Evolutionary conservation across 2,888 invertebrate genomes (phyloP), one percentile per base, ranked within the genome.

Genomic region (Callyntrura guangdongensis): DNA sequence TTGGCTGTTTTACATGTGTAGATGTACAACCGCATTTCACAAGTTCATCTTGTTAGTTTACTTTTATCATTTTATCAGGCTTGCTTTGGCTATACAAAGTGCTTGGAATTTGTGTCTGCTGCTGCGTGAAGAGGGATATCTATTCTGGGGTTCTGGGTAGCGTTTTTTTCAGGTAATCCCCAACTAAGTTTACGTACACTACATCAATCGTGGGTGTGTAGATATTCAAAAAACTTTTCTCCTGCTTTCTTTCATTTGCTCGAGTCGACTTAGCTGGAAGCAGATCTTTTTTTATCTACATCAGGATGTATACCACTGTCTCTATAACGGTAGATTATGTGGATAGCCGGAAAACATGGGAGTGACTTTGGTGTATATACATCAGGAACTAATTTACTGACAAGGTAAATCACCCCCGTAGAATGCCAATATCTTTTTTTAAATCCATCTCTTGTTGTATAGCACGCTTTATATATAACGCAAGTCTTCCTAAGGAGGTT

Each of bases 341-440:
- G 12, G 69, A 36, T 36, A 36, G 36, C 36, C 6, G 6, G 2
- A 64, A 64, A 9, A 12, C 45, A 69, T 53, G 9, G 12, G 14
- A 25, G 61, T 36, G 25, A 81, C 36, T n/a, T 59, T 2, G 9
- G 12, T 27, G n/a, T 47, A 12, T 45, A 17, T 61, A 81, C 61
- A 81, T 17, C n/a, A n/a, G n/a, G 53, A 81, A 61, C 67, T 67
- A 83, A 64, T 83, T 77, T 82, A 72, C 86, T 86, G 86, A 72
- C 72, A 22, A 81, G 25, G 59, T 59, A 90, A 86, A 90, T 90
- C 86, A 90, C 81, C 86, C 56, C n/a, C 47, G 81, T 22, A 77
- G 77, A 84, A 81, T 86, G 82, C 85, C 90, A 90, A 90, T 90
- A 82, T 82, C 81, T 69, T 53, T 12, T n/a, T 59, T 20, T 25